phyloP scores from a whole-genome alignment of 2,888 invertebrate species.

The Andricus quercusramuli region DNA sequence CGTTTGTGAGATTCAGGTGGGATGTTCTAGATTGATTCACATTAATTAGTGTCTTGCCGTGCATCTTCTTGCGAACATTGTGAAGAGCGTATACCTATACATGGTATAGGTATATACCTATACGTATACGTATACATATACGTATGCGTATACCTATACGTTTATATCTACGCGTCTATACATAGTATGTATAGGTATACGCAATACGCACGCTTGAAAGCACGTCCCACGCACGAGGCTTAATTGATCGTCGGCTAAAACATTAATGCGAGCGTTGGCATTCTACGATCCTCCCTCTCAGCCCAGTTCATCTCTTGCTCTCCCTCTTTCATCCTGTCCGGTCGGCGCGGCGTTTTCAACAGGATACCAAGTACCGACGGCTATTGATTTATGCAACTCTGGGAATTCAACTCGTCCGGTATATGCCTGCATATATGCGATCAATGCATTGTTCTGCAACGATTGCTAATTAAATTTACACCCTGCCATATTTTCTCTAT shows the following conservation, averaged over 20 bases:
- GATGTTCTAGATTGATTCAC: background rate
- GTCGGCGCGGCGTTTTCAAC: conserved; percentile 27
- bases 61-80: background rate
- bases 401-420: conserved; percentile 24
- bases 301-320: background rate
- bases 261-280: conserved; percentile 33
- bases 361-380: conserved; percentile 13
- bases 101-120: too few relatives aligned
- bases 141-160: too few relatives aligned
- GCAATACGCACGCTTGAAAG: background rate
- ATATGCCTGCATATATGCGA: background rate
- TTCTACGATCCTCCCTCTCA: conserved; percentile 12
- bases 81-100: background rate
- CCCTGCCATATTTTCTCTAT: background rate
- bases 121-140: too few relatives aligned
- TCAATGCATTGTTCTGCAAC: conserved; percentile 24
- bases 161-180: too few relatives aligned
- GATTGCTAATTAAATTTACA: conserved; percentile 18
- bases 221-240: conserved; percentile 27
- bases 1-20: background rate
- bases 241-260: conserved; percentile 38
- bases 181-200: background rate
- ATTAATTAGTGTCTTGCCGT: too few relatives aligned
- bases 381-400: conserved; percentile 40
- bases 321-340: conserved; percentile 37